Percentiles rank a stretch among this genome's conserved stretches.
These are phyloP conservation scores for Drosophila prostipennis DNA, from an alignment of 2,888 invertebrate species.

Conservation along the genomic window DNA sequence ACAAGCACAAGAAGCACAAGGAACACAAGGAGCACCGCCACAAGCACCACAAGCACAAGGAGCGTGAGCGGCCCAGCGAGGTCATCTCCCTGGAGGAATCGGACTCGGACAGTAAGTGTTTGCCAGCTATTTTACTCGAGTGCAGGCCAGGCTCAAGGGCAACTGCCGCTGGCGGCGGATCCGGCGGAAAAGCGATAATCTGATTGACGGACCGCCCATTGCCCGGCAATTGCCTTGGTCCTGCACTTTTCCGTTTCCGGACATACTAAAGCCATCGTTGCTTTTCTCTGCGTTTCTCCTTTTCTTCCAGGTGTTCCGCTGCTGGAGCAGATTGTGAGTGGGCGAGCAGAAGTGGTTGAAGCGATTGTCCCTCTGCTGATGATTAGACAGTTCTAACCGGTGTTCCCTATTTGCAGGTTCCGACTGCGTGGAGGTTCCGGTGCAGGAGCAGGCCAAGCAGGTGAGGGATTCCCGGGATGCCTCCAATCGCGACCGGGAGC, in stretches of 20 bases:
- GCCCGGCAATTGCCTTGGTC: conserved; percentile 59
- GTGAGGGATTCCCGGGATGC: conserved; percentile 10
- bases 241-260: conserved; percentile 62
- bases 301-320: conserved; percentile 55
- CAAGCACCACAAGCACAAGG: conserved; percentile 41
- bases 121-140: neutral
- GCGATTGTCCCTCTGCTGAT: conserved; percentile 16
- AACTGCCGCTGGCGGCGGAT: conserved; percentile 45
- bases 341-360: conserved; percentile 21
- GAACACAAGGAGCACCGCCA: conserved; percentile 34
- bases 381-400: conserved; percentile 31
- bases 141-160: conserved; percentile 43
- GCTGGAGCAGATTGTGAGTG: conserved; percentile 59
- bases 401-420: conserved; percentile 80
- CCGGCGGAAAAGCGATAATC: conserved; percentile 64
- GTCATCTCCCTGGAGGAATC: conserved; percentile 81
- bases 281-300: conserved; percentile 64
- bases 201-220: conserved; percentile 24
- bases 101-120: conserved; percentile 84
- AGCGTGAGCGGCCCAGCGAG: conserved; percentile 65
- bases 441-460: conserved; percentile 62
- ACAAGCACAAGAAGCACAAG: conserved; percentile 71
- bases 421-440: conserved; percentile 84
- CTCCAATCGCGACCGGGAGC: conserved; percentile 29
- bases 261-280: conserved; percentile 72